phyloP scores from a whole-genome alignment of 2,888 invertebrate genomes.

The Priocnemis perturbator region DNA sequence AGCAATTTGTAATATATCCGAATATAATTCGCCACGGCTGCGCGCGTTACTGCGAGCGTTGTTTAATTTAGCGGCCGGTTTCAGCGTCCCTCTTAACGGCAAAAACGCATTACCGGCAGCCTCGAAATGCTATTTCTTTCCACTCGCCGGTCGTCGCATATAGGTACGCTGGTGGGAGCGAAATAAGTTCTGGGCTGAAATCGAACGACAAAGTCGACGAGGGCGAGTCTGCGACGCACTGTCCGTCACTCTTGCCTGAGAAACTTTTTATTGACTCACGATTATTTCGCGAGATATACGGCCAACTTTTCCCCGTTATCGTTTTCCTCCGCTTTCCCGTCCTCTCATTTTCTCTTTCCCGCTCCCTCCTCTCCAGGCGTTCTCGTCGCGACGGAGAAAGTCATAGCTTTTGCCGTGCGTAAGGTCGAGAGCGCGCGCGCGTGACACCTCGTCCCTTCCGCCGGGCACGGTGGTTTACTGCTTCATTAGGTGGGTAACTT shows the following conservation, averaged over 20 bases:
- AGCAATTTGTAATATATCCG: constrained; percentile 71
- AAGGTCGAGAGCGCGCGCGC: neutral
- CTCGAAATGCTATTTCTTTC: constrained; percentile 20
- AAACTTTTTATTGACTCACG: constrained; percentile 2
- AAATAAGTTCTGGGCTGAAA: too few relatives aligned
- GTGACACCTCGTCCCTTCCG: constrained; percentile 46
- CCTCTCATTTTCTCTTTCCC: too few relatives aligned
- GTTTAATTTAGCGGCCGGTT: constrained; percentile 49
- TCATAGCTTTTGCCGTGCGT: constrained; percentile 42
- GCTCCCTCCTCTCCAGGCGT: neutral
- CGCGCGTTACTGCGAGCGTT: constrained; percentile 35
- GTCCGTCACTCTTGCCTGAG: neutral
- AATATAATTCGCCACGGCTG: constrained; percentile 53
- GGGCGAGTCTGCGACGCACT: neutral
- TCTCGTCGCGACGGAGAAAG: constrained; percentile 30
- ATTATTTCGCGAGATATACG: constrained; percentile 6
- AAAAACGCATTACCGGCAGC: constrained; percentile 11
- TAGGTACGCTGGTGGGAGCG: too few relatives aligned
- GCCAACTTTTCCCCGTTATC: constrained; percentile 37
- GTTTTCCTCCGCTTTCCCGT: constrained; percentile 6
- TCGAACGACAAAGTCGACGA: too few relatives aligned
- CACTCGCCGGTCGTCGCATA: neutral
- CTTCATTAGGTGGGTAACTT: constrained; percentile 66
- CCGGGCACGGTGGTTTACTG: constrained; percentile 50
- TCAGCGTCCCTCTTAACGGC: constrained; percentile 23